Base-by-base conservation (phyloP, 2,797 vertebrate genomes). In the Pelodytes ibericus region DNA sequence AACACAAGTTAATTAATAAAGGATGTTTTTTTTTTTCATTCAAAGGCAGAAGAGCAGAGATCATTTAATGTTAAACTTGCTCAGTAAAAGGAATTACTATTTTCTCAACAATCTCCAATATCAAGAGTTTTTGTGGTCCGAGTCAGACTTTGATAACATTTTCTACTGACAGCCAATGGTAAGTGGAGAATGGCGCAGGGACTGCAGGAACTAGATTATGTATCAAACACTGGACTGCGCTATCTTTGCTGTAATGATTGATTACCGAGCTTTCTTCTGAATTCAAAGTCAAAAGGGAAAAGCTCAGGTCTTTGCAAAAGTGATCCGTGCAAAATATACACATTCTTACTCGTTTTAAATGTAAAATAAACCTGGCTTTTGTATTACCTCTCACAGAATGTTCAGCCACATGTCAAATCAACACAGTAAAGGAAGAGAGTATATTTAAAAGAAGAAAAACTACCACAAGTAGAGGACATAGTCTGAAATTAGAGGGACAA, bases 201-300 rank as follows among this genome's bases (percentile, higher is more conserved):
- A 63, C 39, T 49, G 72, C 77, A 49, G 71, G 78, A 81, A 76
- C 73, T 81, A 74, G 81, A 80, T 81, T 81, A 85, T 90, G 87
- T 81, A 92, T 91, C 86, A 89, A 66, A 60, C 82, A 56, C 78
- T 11, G 74, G 65, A 82, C 82, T 80, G 77, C 81, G 77, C 85
- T 84, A 78, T 74, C 74, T 74, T 72, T 79, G 62, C 75, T 81
- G 59, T 61, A 84, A 82, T 88, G 88, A 93, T 84, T 88, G 88
- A 92, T 90, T 84, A 80, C 81, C 71, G 72, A 82, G 77, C 77
- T 79, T 31, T 59, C 63, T 3, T 67, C 85, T 87, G 88, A 87
- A 92, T 88, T 89, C 83, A 87, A 90, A 89, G 84, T 82, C 87
- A 88, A 82, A 82, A 69, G 33, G 71, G 72, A 31, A 33, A 56